Conservation (phyloP, 1,140 invertebrate species). For the Thalassaphorura encarpata region DNA sequence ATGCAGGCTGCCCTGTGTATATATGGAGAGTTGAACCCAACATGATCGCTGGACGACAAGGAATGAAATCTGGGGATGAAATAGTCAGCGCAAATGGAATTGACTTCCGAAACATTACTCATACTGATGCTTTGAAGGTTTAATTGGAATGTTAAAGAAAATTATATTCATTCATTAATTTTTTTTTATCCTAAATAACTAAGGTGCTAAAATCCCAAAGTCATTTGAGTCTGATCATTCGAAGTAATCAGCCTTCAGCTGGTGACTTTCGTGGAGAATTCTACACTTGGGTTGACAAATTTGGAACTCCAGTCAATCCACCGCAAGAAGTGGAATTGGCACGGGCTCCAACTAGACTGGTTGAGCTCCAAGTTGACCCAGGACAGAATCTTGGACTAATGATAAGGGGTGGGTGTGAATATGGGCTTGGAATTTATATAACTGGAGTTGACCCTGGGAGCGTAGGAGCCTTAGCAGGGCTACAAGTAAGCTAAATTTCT, state of each 20-base stretch:
- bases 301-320: conserved; percentile 16
- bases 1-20: conserved; percentile 29
- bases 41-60: conserved; percentile 66
- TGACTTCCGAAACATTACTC: conserved; percentile 72
- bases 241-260: background rate
- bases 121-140: conserved; percentile 81
- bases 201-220: background rate
- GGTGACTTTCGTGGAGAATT: background rate
- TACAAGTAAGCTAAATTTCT: conserved; percentile 38
- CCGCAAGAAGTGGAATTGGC: conserved; percentile 18
- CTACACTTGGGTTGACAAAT: conserved; percentile 27
- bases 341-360: conserved; percentile 1
- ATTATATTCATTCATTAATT: too few relatives aligned
- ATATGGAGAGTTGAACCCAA: conserved; percentile 51
- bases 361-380: conserved; percentile 54
- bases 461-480: conserved; percentile 74
- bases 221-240: background rate
- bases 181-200: too few relatives aligned
- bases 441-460: conserved; percentile 87
- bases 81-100: conserved; percentile 81
- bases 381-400: conserved; percentile 82
- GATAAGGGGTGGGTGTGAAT: conserved; percentile 87
- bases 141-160: too few relatives aligned
- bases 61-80: conserved; percentile 73
- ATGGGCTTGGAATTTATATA: conserved; percentile 87